phyloP scores from a whole-genome alignment of 2,797 vertebrate genomes.

The Chanos chanos region DNA sequence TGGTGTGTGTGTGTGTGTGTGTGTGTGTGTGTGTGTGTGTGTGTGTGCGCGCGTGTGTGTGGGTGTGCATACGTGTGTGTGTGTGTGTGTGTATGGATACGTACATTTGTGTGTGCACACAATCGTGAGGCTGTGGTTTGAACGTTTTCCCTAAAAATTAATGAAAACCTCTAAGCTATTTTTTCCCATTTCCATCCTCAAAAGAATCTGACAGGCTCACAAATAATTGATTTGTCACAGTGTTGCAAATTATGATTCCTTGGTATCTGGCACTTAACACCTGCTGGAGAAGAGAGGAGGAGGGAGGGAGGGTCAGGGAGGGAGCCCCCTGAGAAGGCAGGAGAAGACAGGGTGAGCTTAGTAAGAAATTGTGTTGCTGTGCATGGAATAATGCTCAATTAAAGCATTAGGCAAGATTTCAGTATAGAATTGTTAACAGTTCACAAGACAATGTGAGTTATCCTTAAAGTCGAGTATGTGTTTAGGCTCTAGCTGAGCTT shows the following conservation, averaged over 20 bases:
- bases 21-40: too few species aligned
- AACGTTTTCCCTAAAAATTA: slow-evolving; percentile 16
- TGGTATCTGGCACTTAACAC: slow-evolving; percentile 7
- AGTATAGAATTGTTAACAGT: slow-evolving; percentile 14
- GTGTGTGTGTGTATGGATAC: too few species aligned
- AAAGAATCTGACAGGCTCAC: slow-evolving; percentile 6
- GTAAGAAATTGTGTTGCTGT: slow-evolving; percentile 19
- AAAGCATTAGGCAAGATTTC: slow-evolving; percentile 9
- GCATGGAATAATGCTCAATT: slow-evolving; percentile 10
- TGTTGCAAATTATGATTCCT: not conserved
- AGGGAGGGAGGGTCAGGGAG: too few species aligned
- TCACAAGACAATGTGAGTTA: slow-evolving; percentile 1
- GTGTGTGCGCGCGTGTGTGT: too few species aligned
- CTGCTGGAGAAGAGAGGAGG: too few species aligned
- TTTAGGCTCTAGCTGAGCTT: not conserved
- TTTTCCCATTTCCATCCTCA: slow-evolving; percentile 9
- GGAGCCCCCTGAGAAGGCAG: too few species aligned
- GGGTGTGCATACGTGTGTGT: too few species aligned
- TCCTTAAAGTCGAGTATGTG: not conserved
- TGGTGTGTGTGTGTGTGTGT: too few species aligned
- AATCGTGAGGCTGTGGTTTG: slow-evolving; percentile 9
- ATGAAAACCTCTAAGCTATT: slow-evolving; percentile 19
- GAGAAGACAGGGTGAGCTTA: too few species aligned
- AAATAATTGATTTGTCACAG: slow-evolving; percentile 20
- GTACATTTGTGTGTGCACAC: too few species aligned